Base-by-base conservation (phyloP, 2,113 vertebrate genomes). In the Psettodes erumei region DNA sequence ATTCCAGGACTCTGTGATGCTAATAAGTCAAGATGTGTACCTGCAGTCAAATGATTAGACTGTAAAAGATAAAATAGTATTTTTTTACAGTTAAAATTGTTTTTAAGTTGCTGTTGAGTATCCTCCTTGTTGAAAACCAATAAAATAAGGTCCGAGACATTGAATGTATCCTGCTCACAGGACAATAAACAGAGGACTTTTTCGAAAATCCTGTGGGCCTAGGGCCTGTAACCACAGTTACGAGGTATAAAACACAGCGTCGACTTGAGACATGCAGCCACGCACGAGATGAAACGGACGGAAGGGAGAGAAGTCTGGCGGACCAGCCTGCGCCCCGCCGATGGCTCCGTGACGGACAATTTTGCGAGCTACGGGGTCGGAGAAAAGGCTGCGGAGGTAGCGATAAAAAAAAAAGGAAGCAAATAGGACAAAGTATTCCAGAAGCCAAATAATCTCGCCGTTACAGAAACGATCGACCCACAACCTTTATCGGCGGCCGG, bases 101-200 rank as follows among this genome's bases (percentile, higher is more conserved):
- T n/a, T n/a, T n/a, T n/a, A n/a, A n/a, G n/a, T n/a, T n/a, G n/a
- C n/a, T n/a, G n/a, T n/a, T n/a, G n/a, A n/a, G n/a, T n/a, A n/a
- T n/a, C n/a, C n/a, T n/a, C n/a, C n/a, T n/a, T n/a, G n/a, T n/a
- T n/a, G n/a, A n/a, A n/a, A 1, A 19, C 10, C 9, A 42, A 16
- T 5, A 19, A 23, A 64, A 64, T 25, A 23, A 35, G 18, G 45
- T 4, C 8, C 7, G n/a, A 19, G 15, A 50, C 33, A 43, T 33
- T 65, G 45, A 65, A 65, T 51, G n/a, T 50, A 25, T n/a, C 62
- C 48, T n/a, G 62, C 62, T 25, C 62, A 50, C 45, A 25, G 62
- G 62, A 64, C 8, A 37, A 65, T 48, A 33, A 37, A 8, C 45
- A 25, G 8, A 33, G 63, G 9, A 51, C 32, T 50, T 65, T n/a